phyloP scores from a whole-genome alignment of 1,140 invertebrate genomes.

The Rhizoglyphus robini region DNA sequence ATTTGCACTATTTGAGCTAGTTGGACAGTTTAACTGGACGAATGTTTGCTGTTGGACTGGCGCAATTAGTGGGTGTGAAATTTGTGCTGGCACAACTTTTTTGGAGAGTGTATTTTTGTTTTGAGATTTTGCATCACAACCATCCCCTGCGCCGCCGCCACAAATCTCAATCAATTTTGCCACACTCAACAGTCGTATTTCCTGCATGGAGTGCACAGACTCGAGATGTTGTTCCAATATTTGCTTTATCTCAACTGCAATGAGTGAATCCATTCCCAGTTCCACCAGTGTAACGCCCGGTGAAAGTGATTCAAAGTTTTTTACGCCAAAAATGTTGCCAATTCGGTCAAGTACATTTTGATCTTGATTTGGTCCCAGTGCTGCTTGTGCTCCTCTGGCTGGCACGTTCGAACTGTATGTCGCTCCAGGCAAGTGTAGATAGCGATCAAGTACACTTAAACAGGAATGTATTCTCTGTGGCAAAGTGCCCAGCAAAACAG shows the following conservation, averaged over 20 bases:
- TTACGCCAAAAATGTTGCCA: slow-evolving; percentile 71
- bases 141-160: too few relatives aligned
- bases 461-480: slow-evolving; percentile 82
- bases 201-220: slow-evolving; percentile 66
- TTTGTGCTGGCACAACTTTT: slow-evolving; percentile 27
- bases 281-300: slow-evolving; percentile 62
- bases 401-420: slow-evolving; percentile 17
- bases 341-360: slow-evolving; percentile 52
- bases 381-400: neutral
- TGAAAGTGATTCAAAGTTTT: slow-evolving; percentile 61
- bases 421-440: slow-evolving; percentile 34
- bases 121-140: too few relatives aligned
- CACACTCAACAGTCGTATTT: slow-evolving; percentile 68
- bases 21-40: slow-evolving; percentile 33
- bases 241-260: slow-evolving; percentile 96
- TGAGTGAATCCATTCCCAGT: slow-evolving; percentile 89
- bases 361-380: slow-evolving; percentile 45
- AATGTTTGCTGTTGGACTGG: slow-evolving; percentile 22
- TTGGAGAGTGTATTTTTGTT: too few relatives aligned
- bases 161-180: slow-evolving; percentile 53
- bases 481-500: slow-evolving; percentile 73
- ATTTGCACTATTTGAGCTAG: slow-evolving; percentile 34
- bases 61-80: slow-evolving; percentile 20
- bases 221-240: slow-evolving; percentile 83
- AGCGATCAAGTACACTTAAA: slow-evolving; percentile 63